Evolutionary conservation across 1,140 invertebrate species (phyloP), one percentile per base, ranked within the genome.

Genomic region (Drosophila rhopaloa): DNA sequence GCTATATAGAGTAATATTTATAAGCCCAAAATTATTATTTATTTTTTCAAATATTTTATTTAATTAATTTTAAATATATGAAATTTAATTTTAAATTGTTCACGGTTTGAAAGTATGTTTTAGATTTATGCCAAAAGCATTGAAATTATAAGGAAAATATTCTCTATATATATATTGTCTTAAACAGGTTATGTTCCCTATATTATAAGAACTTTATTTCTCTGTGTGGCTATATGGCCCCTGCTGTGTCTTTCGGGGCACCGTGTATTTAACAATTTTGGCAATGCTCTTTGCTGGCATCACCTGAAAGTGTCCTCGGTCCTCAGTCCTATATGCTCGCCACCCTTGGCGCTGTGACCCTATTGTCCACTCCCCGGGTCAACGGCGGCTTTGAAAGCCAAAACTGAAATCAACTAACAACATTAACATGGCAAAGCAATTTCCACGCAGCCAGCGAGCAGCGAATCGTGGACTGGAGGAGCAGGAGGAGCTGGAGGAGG

Each of bases 401-500:
- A 84, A 89, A 84, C 85, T 89, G 84, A 89, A 88, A 88, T 88
- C 83, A 88, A 88, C 83, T 88, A 89, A 89, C 84, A 89, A 89
- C 84, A 89, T 89, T 89, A 89, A 89, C 84, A 89, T 82, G 60
- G 65, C 80, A 75, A 71, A 79, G 84, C 67, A 89, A 89, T 89
- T 89, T 89, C 76, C 66, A 76, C 67, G 56, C 65, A 68, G 48
- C 40, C 47, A 63, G 51, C 60, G 66, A 54, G 6, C 29, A 32
- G 29, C 8, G 29, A 32, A 32, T 32, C 29, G 29, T 32, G 8
- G 29, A 8, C 6, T 7, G 48, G 65, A 24, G 13, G 48, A 19
- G 14, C 11, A 48, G 37, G 19, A 32, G 66, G n/a, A n/a, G 14
- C 44, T 37, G 43, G 62, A 38, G 40, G 14, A 50, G 48, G 51